Base-by-base conservation (phyloP, 2,113 vertebrate genomes). In the Lynx canadensis region DNA sequence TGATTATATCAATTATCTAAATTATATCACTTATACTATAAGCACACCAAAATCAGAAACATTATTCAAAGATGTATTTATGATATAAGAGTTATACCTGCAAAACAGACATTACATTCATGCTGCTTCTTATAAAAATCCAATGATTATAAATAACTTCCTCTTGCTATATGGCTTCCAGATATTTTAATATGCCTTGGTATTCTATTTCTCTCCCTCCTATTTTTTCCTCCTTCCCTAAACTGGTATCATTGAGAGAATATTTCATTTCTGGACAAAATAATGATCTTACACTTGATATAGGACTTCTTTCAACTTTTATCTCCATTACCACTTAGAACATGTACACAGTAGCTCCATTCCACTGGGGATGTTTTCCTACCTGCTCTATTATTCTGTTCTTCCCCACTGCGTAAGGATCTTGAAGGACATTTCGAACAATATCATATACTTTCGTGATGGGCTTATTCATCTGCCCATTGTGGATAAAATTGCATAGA, bases 1-100 rank as follows among this genome's bases (percentile, higher is more conserved):
- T 63, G 79, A 96, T 93, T 89, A 91, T 81, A 95, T 95, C 78
- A 93, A 87, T 96, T 94, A 97, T 33, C 78, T 97, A 96, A 97
- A 97, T 84, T 89, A 33, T 88, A 86, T 97, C 89, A 95, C 48
- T 96, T 97, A 73, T 1, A 15, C 0, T n/a, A 91, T 57, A 89
- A 94, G 25, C 11, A 48, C 45, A 94, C 57, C 81, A 65, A 50
- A 80, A 91, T 96, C 76, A 92, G 71, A 95, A 86, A 33, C 21
- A n/a, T 52, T 90, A 88, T 65, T 95, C 88, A 91, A 94, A 95
- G 78, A 92, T 57, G 13, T 80, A 84, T 63, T 94, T 57, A 41
- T 74, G 38, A 84, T 48, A 57, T 68, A 94, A 86, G 38, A 94
- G 69, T 7, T 55, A 41, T 86, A 88, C 12, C 50, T 96, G 48